phyloP scores from a whole-genome alignment of 2,888 invertebrate genomes.

The Machimus atricapillus region DNA sequence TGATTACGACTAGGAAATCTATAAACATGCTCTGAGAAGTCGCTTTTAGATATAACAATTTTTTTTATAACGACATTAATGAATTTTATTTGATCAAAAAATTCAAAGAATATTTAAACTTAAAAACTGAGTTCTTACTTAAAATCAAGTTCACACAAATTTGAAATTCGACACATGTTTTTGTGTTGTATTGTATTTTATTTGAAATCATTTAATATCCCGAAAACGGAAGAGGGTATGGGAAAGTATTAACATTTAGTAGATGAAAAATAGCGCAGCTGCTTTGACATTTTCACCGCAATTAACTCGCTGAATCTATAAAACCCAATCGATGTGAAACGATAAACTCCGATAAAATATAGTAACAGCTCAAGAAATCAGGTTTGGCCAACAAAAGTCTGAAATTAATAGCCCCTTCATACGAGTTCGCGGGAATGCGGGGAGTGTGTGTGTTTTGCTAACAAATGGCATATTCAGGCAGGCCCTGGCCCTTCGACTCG shows the following conservation, averaged over 20 bases:
- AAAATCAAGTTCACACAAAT: too few species aligned
- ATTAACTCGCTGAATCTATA: neutral
- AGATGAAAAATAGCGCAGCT: neutral
- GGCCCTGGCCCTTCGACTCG: neutral
- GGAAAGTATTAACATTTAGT: neutral
- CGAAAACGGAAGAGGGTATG: neutral
- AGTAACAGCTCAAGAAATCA: neutral
- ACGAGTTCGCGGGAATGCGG: neutral
- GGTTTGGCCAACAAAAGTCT: neutral
- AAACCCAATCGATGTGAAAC: conserved; percentile 21
- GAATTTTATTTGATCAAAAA: too few species aligned
- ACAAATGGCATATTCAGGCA: neutral
- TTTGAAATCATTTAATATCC: neutral
- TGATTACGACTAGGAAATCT: too few species aligned
- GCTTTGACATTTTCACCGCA: neutral
- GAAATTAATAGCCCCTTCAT: neutral
- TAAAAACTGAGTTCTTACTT: too few species aligned
- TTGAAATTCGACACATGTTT: too few species aligned
- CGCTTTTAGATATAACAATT: too few species aligned
- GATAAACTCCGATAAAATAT: conserved; percentile 17
- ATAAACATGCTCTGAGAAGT: too few species aligned
- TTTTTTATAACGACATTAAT: too few species aligned
- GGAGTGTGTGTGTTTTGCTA: neutral
- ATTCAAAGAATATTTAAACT: too few species aligned
- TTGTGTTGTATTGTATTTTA: too few species aligned